Base-by-base conservation (phyloP, 2,888 invertebrate genomes). In the Mythimna loreyi region DNA sequence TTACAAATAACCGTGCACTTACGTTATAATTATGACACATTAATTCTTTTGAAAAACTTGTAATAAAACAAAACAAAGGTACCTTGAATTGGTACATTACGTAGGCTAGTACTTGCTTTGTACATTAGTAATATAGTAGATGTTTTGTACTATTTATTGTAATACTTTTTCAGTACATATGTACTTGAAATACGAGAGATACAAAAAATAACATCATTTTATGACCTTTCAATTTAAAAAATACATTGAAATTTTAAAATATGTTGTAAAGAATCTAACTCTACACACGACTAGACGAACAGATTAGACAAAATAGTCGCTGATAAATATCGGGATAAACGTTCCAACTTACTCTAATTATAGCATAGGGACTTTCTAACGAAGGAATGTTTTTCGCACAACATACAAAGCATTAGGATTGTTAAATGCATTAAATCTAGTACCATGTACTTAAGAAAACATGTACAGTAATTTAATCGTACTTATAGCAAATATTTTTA, bases 331-430 rank as follows among this genome's bases (percentile, higher is more conserved):
- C 30, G 61, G 63, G 64, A 68, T 40, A 79, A 73, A 74, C 33
- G 40, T 64, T 68, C 61, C 61, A 72, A 50, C 68, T 76, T 83
- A 79, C 68, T 78, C 73, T 78, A 74, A 70, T 71, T 72, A 49
- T 52, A 21, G 47, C 80, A 72, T 36, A 59, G 28, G 72, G 76
- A 78, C 69, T 59, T 70, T 79, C 74, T 84, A 80, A 78, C 82
- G 84, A 86, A 89, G 89, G 89, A 90, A 91, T 91, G 89, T 90
- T 76, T 82, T 83, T 80, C 76, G 82, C 84, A 82, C 85, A 81
- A 85, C 83, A 80, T 83, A 80, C 73, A 80, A 83, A 75, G 78
- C 80, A 55, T 77, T 67, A 50, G n/a, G 28, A 73, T 80, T 73
- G 69, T 67, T 74, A 71, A 73, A 82, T 81, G 68, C 67, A 68